These are phyloP conservation scores for Pangasius sanitwongsei DNA, from an alignment of 2,797 vertebrate genomes.

Conservation along the genomic window DNA sequence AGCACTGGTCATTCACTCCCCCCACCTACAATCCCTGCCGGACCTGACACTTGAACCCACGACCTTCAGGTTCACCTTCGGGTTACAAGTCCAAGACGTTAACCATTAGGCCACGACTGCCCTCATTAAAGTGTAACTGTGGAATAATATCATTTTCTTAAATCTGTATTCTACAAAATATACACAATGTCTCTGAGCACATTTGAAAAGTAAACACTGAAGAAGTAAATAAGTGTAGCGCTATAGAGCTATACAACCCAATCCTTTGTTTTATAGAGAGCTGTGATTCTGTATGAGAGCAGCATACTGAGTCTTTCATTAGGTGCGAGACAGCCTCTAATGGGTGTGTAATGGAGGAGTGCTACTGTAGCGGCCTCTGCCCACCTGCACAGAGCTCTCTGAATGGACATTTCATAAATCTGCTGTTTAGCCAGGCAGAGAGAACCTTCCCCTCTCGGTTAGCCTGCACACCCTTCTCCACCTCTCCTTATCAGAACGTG, in stretches of 20 bases:
- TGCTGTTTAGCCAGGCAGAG: slow-evolving; percentile 53
- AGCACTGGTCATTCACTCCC: too few species aligned
- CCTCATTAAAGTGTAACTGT: too few species aligned
- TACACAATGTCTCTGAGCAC: neutral
- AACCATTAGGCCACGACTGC: too few species aligned
- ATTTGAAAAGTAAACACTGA: neutral
- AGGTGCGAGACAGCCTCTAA: slow-evolving; percentile 53
- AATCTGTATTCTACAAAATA: too few species aligned
- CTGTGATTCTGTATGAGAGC: slow-evolving; percentile 41
- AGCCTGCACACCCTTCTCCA: slow-evolving; percentile 42
- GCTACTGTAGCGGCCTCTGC: slow-evolving; percentile 47
- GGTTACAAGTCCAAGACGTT: too few species aligned
- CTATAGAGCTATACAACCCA: neutral
- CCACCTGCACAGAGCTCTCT: slow-evolving; percentile 47
- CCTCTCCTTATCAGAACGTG: slow-evolving; percentile 50
- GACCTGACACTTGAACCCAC: too few species aligned
- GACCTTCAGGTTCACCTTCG: too few species aligned
- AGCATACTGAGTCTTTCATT: slow-evolving; percentile 52
- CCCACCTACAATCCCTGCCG: too few species aligned
- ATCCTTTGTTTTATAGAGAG: slow-evolving; percentile 8
- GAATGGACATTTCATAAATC: slow-evolving; percentile 55
- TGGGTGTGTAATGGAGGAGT: slow-evolving; percentile 49
- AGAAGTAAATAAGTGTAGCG: neutral
- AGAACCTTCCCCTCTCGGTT: slow-evolving; percentile 48
- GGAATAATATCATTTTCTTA: too few species aligned